Percentiles rank a stretch among this genome's conserved stretches.
Conservation (phyloP, 53 echinoderm and acorn worm species). For the Arbacia lixula region DNA sequence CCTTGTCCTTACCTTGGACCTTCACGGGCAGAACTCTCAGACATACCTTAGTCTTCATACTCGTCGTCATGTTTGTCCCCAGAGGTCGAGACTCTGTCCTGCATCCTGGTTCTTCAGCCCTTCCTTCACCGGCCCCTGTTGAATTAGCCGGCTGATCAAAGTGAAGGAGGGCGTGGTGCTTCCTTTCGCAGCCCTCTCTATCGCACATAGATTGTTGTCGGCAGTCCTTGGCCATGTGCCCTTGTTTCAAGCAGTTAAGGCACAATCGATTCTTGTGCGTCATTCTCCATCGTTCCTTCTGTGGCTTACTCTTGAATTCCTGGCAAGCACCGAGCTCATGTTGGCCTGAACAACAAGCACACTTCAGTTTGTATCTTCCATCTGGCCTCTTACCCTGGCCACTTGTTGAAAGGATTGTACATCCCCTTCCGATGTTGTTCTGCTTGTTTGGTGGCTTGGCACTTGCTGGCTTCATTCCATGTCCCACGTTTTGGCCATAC, state of each 20-base stretch:
- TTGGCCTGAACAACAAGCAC: neutral
- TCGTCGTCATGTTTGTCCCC: neutral
- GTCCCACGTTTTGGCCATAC: conserved; percentile 36
- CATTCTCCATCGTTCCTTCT: conserved; percentile 25
- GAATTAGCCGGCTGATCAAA: neutral
- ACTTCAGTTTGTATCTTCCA: neutral
- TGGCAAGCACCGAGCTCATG: conserved; percentile 46
- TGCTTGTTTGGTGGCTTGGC: neutral
- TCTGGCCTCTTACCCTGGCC: too few species aligned
- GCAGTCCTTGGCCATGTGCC: conserved; percentile 54
- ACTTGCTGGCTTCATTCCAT: neutral
- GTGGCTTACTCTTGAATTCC: conserved; percentile 26
- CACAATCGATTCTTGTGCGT: conserved; percentile 50
- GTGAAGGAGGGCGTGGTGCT: conserved; percentile 67
- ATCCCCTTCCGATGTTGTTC: too few species aligned
- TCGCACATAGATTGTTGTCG: conserved; percentile 27
- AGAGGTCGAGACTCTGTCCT: neutral
- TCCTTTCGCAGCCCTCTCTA: conserved; percentile 46
- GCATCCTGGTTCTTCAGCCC: neutral
- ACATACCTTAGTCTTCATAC: neutral
- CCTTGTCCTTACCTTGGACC: neutral
- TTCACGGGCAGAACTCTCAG: conserved; percentile 23
- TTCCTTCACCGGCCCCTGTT: conserved; percentile 5
- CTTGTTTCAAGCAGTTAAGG: conserved; percentile 59
- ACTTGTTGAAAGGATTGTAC: too few species aligned